Evolutionary conservation across 2,113 vertebrate genomes (phyloP), one percentile per base, ranked within the genome.

Genomic region (Sminthopsis crassicaudata): DNA sequence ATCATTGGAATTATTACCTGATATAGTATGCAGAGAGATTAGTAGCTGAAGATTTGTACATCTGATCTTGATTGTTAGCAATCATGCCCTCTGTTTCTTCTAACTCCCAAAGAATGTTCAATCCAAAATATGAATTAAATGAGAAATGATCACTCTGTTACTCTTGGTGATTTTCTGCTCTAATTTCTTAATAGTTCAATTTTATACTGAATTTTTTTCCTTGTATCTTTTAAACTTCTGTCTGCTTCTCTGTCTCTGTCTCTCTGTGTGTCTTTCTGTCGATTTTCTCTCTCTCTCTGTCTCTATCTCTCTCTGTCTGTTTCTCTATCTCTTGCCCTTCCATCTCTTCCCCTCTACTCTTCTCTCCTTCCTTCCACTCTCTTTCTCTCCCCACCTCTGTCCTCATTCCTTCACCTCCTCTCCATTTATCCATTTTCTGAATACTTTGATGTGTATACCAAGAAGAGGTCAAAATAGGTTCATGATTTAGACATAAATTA

Each of bases 1-100:
- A 92, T 14, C 9, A 90, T 23, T 84, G 95, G 51, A 92, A 42
- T 91, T 89, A 14, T 93, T 54, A 46, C 48, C 94, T 89, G 3
- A 36, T 22, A 91, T 89, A 2, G 46, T 25, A 91, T 1, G 60
- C 60, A 60, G 50, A 94, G 91, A 93, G 54, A 11, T 52, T 50
- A 94, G 54, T 52, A 90, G 11, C 5, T 90, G 53, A 52, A 46
- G 23, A 0, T 30, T 76, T 10, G 57, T 51, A 46, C 1, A 52
- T 2, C 46, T 0, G 8, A 91, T 48, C 30, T 8, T 3, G 8
- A 3, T 54, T 36, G 27, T 46, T 48, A 12, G 26, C 30, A 46
- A 14, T 23, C 6, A 26, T 54, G 16, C 27, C 91, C 51, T 91
- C 30, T 57, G 46, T 90, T 76, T 9, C 14, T n/a, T 3, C 7